A percentile compares a stretch with the other conserved stretches of the same genome.
Evolutionary conservation across 2,888 invertebrate species (phyloP).

Genomic region (Gisinianus flammeolus): DNA sequence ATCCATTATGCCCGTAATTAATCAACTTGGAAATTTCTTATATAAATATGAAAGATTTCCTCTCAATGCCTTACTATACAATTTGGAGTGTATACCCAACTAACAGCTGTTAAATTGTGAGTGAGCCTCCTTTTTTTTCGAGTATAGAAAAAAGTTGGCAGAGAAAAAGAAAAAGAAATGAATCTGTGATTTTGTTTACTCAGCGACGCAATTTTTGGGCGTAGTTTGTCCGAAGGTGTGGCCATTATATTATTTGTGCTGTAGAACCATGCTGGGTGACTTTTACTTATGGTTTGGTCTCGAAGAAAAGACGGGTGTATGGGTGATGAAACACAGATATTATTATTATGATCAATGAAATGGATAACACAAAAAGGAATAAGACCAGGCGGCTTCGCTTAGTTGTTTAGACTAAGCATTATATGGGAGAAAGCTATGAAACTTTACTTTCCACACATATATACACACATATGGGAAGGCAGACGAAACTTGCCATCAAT

Average conservation of each 20-base stretch:
- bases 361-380: slow-evolving; percentile 17
- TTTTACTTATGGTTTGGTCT: slow-evolving; percentile 12
- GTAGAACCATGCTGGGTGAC: slow-evolving; percentile 13
- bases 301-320: slow-evolving; percentile 1
- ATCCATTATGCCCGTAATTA: slow-evolving; percentile 4
- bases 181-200: slow-evolving; percentile 24
- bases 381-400: slow-evolving; percentile 4
- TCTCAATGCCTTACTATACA: no score
- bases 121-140: no score
- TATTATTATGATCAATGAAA: slow-evolving; percentile 20
- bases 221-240: slow-evolving; percentile 28
- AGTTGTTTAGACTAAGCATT: background rate
- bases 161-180: slow-evolving; percentile 9
- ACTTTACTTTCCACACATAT: background rate
- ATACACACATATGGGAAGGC: background rate
- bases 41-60: no score
- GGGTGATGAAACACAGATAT: slow-evolving; percentile 25
- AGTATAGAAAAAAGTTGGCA: slow-evolving; percentile 1
- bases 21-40: slow-evolving; percentile 1
- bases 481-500: background rate
- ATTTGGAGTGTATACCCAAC: no score
- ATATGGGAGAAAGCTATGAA: slow-evolving; percentile 9
- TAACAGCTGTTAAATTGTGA: no score
- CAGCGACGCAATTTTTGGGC: slow-evolving; percentile 17
- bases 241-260: slow-evolving; percentile 4